A percentile compares a stretch with the other conserved stretches of the same genome.
Evolutionary conservation across 1,140 invertebrate species (phyloP).

Genomic region (Drosophila pseudoananassae): DNA sequence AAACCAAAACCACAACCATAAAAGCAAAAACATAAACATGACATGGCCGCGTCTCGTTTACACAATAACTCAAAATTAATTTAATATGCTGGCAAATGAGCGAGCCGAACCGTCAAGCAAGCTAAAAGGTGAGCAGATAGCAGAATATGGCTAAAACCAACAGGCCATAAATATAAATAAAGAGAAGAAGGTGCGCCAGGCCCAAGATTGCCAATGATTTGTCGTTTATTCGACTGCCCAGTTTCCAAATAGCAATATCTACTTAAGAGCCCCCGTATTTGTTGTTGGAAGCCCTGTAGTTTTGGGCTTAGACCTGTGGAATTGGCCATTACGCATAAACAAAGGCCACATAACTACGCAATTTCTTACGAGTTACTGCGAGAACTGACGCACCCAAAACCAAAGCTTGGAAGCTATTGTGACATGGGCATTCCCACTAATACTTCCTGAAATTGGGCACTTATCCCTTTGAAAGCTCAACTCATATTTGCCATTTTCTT

Average conservation of each 20-base stretch:
- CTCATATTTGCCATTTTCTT: slow-evolving; percentile 25
- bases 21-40: slow-evolving; percentile 63
- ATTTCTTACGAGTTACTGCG: slow-evolving; percentile 16
- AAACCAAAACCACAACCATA: slow-evolving; percentile 28
- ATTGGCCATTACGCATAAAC: slow-evolving; percentile 28
- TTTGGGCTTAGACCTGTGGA: neutral
- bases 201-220: slow-evolving; percentile 21
- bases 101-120: slow-evolving; percentile 56
- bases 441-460: too few species aligned
- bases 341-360: slow-evolving; percentile 25
- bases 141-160: slow-evolving; percentile 14
- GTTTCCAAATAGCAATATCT: slow-evolving; percentile 15
- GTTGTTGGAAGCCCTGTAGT: slow-evolving; percentile 1
- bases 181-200: slow-evolving; percentile 32
- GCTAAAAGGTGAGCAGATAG: slow-evolving; percentile 70
- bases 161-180: slow-evolving; percentile 27
- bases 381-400: slow-evolving; percentile 17
- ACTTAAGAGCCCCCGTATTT: neutral
- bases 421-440: neutral
- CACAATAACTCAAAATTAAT: slow-evolving; percentile 80
- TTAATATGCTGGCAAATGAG: slow-evolving; percentile 78
- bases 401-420: slow-evolving; percentile 5
- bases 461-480: neutral
- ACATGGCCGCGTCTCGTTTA: slow-evolving; percentile 76
- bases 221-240: slow-evolving; percentile 37